Percentiles rank a stretch among this genome's conserved stretches.
Conservation (phyloP, 1,140 invertebrate genomes). For the Galleria mellonella region DNA sequence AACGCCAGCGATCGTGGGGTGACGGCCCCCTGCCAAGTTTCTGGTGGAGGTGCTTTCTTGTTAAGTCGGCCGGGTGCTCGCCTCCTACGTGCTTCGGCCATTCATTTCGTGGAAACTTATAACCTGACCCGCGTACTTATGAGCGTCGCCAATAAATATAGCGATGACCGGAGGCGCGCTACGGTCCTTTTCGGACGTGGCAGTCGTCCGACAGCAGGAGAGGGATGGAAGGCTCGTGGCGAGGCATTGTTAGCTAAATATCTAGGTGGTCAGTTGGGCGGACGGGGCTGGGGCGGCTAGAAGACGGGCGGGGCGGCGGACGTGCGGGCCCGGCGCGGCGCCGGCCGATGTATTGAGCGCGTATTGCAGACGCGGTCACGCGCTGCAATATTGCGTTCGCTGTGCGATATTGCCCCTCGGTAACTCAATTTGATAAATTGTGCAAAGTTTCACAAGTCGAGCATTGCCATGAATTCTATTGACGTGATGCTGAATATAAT, state of each 20-base stretch:
- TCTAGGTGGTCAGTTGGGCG: conserved; percentile 68
- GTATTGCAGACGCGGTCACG: conserved; percentile 72
- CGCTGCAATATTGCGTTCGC: conserved; percentile 73
- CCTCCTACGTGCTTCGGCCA: conserved; percentile 65
- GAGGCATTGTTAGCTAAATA: conserved; percentile 71
- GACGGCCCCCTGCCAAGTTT: conserved; percentile 41
- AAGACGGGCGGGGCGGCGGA: conserved; percentile 55
- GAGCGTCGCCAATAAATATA: conserved; percentile 75
- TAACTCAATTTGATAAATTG: conserved; percentile 74
- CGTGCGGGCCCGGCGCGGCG: conserved; percentile 56
- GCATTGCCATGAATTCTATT: conserved; percentile 46
- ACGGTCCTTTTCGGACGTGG: conserved; percentile 35
- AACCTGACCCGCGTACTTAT: conserved; percentile 74
- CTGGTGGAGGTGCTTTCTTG: conserved; percentile 65
- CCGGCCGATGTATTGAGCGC: conserved; percentile 74
- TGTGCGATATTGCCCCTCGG: conserved; percentile 68
- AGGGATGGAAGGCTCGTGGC: conserved; percentile 45
- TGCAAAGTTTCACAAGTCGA: conserved; percentile 59
- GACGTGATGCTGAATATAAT: conserved; percentile 42
- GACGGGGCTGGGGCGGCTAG: conserved; percentile 37
- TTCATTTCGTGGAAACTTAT: conserved; percentile 73
- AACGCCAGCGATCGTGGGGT: conserved; percentile 50
- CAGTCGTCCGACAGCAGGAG: conserved; percentile 26
- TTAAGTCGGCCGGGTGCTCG: conserved; percentile 59
- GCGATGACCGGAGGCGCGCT: conserved; percentile 68